Base-by-base conservation (phyloP, 2,888 invertebrate species). In the Harpagoxenus sublaevis region DNA sequence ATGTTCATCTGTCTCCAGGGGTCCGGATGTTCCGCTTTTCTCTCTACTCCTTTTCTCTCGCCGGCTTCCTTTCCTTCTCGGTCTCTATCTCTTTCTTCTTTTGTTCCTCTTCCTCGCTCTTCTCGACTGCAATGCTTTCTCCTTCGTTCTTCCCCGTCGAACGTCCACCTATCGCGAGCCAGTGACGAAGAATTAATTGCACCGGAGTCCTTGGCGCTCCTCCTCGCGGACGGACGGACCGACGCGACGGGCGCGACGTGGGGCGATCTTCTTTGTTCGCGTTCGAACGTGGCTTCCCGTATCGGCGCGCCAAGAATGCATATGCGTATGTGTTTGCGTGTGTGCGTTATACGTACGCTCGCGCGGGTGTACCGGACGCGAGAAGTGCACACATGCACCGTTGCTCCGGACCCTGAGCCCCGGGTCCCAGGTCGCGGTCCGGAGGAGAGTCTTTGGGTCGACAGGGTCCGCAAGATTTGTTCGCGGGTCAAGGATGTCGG, bases 161-260 rank as follows among this genome's bases (percentile, higher is more conserved):
- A 53, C 84, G 77, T 84, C 87, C 82, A 75, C 83, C 85, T 87
- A 89, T 85, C 81, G 84, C 87, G 74, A 78, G 83, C 74, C 88
- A 87, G 89, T 88, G 91, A 89, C 90, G 91, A 90, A 90, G 88
- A 90, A 90, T 90, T 90, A 90, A 90, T 90, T 91, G 91, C 90
- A 75, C 86, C 88, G 42, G 84, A 91, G 91, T 89, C 90, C 90
- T 91, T 90, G 91, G 87, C 86, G 91, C 82, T 90, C 84, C 87
- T 89, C 89, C 79, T 73, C 35, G 57, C 57, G 45, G 31, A 70
- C 70, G 73, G 23, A 84, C 89, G 83, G 83, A 84, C 88, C 35
- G 53, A 70, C 48, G 48, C 23, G 8, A 55, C 70, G 68, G 68
- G 45, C 66, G 88, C 89, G 73, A 86, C 90, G 82, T 68, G 84